These are phyloP conservation scores for Apotomis turbidana DNA, from an alignment of 2,888 invertebrate species.

Conservation along the genomic window DNA sequence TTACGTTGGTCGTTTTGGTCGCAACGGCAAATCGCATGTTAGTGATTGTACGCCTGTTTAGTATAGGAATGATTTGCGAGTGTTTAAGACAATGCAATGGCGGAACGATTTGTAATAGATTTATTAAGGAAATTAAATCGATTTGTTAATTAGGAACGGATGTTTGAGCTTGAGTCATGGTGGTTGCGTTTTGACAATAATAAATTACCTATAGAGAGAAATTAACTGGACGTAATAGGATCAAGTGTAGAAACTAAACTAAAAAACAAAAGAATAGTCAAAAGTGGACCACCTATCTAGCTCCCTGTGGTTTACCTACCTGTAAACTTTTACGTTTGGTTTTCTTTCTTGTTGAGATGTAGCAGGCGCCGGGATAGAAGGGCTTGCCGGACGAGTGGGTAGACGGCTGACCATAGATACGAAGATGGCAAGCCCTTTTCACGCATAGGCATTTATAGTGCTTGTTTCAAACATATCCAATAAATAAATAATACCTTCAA, in stretches of 20 bases:
- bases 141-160: conserved; percentile 33
- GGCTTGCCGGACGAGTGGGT: no score
- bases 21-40: conserved; percentile 19
- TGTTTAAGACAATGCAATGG: conserved; percentile 33
- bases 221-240: background rate
- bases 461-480: no score
- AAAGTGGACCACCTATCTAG: no score
- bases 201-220: conserved; percentile 2
- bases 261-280: no score
- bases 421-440: no score
- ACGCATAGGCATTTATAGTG: no score
- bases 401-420: no score
- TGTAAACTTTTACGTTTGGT: no score
- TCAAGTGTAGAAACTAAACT: background rate
- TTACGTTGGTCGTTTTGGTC: conserved; percentile 13
- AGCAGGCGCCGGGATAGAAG: no score
- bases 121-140: conserved; percentile 32
- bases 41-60: conserved; percentile 22
- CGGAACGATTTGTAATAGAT: conserved; percentile 30
- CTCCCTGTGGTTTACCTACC: no score
- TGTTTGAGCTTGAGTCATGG: conserved; percentile 19
- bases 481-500: no score
- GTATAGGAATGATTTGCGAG: conserved; percentile 37
- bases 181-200: conserved; percentile 1
- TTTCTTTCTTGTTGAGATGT: no score